phyloP scores from a whole-genome alignment of 2,113 vertebrate genomes.

The Channa argus region DNA sequence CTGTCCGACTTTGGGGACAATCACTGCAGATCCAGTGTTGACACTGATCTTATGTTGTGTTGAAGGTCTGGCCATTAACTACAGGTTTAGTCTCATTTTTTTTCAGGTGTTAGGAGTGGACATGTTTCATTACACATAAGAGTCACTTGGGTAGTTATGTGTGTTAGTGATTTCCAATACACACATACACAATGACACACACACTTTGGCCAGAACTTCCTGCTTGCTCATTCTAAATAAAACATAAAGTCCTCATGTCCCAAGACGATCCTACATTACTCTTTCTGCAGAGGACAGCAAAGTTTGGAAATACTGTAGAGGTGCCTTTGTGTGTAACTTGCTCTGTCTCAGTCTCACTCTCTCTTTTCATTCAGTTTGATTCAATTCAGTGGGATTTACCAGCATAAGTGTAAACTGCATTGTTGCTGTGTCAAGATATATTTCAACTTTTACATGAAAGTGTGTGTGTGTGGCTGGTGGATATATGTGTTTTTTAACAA shows the following conservation, averaged over 20 bases:
- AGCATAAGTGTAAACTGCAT: constrained; percentile 28
- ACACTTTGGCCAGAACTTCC: constrained; percentile 78
- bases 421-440: constrained; percentile 16
- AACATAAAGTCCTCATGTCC: constrained; percentile 83
- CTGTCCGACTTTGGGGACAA: no score
- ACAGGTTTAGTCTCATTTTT: no score
- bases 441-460: constrained; percentile 9
- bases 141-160: not conserved
- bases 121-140: not conserved
- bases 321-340: constrained; percentile 12
- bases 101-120: not conserved
- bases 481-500: not conserved
- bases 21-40: no score
- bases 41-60: no score
- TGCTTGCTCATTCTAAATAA: constrained; percentile 92
- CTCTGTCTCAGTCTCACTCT: not conserved
- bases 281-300: constrained; percentile 81
- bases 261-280: constrained; percentile 73
- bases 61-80: no score
- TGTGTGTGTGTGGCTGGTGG: not conserved
- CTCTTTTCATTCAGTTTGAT: constrained; percentile 19
- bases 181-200: constrained; percentile 10
- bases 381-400: constrained; percentile 23
- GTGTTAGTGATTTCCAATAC: constrained; percentile 2
- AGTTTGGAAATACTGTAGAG: constrained; percentile 52